Percentiles rank a stretch among this genome's conserved stretches.
Conservation (phyloP, 2,888 invertebrate species). For the Phortica okadai region DNA sequence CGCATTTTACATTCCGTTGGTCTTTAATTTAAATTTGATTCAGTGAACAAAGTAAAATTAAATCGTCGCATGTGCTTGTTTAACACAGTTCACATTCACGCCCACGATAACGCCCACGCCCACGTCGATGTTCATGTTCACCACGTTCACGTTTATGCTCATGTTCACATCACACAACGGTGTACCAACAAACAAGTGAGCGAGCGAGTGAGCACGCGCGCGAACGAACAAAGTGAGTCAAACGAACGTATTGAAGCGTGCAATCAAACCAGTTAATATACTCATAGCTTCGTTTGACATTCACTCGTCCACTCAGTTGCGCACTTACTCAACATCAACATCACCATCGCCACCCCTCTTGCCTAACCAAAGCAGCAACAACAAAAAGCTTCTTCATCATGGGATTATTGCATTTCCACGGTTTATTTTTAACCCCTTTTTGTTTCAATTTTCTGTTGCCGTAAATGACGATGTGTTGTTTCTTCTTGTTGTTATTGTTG, state of each 20-base stretch:
- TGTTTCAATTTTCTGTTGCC: neutral
- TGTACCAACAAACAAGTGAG: neutral
- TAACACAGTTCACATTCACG: neutral
- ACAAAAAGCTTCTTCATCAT: too few species aligned
- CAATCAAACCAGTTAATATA: slow-evolving; percentile 16
- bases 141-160: neutral
- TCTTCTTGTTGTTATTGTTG: neutral
- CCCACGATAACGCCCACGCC: neutral
- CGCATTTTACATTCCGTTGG: slow-evolving; percentile 68
- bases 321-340: too few species aligned
- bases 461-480: neutral
- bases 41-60: slow-evolving; percentile 69
- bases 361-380: too few species aligned
- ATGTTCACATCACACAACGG: neutral
- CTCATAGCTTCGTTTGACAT: neutral
- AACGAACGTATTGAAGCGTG: neutral
- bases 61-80: slow-evolving; percentile 43
- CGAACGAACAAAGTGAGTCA: neutral
- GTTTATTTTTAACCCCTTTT: slow-evolving; percentile 24
- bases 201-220: neutral
- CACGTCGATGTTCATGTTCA: neutral
- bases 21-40: slow-evolving; percentile 70
- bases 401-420: neutral
- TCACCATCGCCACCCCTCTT: too few species aligned
- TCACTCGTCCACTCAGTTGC: neutral